Conservation (phyloP, 2,797 vertebrate genomes). For the Sebastes glaucus region DNA sequence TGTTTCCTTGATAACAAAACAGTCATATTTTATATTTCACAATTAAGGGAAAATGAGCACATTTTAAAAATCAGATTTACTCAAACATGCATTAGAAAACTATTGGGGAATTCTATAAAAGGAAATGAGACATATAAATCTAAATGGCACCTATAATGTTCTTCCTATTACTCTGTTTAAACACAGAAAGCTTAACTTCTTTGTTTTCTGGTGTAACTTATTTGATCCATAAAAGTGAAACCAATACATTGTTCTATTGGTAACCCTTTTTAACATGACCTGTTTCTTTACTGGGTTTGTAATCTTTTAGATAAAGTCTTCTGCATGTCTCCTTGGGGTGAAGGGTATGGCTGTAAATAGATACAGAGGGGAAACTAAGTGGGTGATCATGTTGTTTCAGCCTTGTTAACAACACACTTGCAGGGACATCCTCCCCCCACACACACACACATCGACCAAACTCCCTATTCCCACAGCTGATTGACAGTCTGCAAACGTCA, state of each 20-base stretch:
- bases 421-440: neutral
- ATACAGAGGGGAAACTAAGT: slow-evolving; percentile 62
- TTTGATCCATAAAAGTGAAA: neutral
- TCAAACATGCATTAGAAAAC: neutral
- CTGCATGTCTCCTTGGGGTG: slow-evolving; percentile 5
- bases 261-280: neutral
- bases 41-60: neutral
- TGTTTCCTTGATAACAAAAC: neutral
- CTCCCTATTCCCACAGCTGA: slow-evolving; percentile 26
- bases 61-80: neutral
- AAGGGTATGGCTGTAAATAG: slow-evolving; percentile 39
- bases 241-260: neutral
- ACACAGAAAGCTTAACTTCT: neutral
- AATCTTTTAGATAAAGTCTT: slow-evolving; percentile 21
- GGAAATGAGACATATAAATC: neutral
- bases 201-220: neutral
- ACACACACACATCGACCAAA: neutral
- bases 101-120: neutral
- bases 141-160: neutral
- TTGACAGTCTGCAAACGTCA: slow-evolving; percentile 61
- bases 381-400: slow-evolving; percentile 79
- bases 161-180: neutral
- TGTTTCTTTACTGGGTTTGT: neutral
- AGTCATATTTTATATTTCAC: neutral
- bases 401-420: slow-evolving; percentile 62